Evolutionary conservation across 30 jellyfish, hydroid and myxozoan species (phyloP).

Genomic region (Hydra vulgaris): DNA sequence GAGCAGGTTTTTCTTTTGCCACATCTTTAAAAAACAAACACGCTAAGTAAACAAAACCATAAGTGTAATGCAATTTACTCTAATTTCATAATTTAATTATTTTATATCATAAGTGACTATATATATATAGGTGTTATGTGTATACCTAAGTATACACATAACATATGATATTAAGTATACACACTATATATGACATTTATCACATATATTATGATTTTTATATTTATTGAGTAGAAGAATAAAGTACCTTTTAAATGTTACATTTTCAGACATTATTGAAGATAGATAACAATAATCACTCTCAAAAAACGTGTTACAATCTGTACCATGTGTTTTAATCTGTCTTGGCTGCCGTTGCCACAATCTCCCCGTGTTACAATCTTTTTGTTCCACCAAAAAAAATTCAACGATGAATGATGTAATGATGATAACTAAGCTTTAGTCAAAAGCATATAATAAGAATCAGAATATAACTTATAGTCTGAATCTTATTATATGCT

Average conservation of each 20-base stretch:
- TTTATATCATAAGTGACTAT: no score
- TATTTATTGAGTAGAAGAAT: background rate
- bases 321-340: background rate
- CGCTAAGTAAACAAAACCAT: background rate
- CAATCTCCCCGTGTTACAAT: background rate
- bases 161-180: no score
- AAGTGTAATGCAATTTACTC: background rate
- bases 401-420: background rate
- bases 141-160: no score
- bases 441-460: background rate
- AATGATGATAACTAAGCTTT: background rate
- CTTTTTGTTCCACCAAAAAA: background rate
- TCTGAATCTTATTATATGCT: no score
- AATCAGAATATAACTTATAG: background rate
- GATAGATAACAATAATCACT: background rate
- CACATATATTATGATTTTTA: no score
- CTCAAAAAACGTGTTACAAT: background rate
- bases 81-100: background rate
- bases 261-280: background rate
- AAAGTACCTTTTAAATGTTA: background rate
- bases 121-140: no score
- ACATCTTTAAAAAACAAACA: background rate
- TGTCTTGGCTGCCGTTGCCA: background rate
- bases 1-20: background rate
- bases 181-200: no score